These are phyloP conservation scores for Xenopus borealis DNA, from an alignment of 2,113 vertebrate species.

Conservation along the genomic window DNA sequence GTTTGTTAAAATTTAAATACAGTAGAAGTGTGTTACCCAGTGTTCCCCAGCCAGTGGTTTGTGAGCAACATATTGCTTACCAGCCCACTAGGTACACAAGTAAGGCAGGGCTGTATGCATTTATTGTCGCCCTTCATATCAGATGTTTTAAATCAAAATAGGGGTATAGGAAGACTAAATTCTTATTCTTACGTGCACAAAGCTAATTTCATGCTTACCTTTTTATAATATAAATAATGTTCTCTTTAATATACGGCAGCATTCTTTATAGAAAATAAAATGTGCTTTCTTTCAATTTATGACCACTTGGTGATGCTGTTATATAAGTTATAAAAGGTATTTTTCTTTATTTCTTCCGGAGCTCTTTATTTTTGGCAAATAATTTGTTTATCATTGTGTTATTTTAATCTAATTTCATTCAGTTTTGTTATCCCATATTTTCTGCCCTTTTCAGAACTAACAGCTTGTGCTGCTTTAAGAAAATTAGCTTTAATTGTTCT, in stretches of 20 bases:
- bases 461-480: constrained; percentile 59
- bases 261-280: neutral
- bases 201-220: too few relatives aligned
- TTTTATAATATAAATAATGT: too few relatives aligned
- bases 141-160: too few relatives aligned
- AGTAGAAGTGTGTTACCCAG: too few relatives aligned
- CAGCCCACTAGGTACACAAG: too few relatives aligned
- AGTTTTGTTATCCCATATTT: constrained; percentile 65
- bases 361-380: constrained; percentile 61
- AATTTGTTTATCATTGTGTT: constrained; percentile 75
- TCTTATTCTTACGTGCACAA: too few relatives aligned
- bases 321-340: constrained; percentile 48
- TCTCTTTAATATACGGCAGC: neutral
- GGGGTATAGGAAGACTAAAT: too few relatives aligned
- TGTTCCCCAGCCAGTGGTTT: too few relatives aligned
- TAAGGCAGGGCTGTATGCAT: too few relatives aligned
- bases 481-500: constrained; percentile 64
- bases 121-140: too few relatives aligned
- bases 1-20: too few relatives aligned
- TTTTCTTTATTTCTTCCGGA: constrained; percentile 37
- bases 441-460: constrained; percentile 63
- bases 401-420: constrained; percentile 72
- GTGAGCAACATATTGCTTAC: too few relatives aligned
- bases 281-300: constrained; percentile 5
- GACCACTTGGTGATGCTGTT: constrained; percentile 67